Evolutionary conservation across 1,140 invertebrate genomes (phyloP), one percentile per base, ranked within the genome.

Genomic region (Matsumurasca onukii): DNA sequence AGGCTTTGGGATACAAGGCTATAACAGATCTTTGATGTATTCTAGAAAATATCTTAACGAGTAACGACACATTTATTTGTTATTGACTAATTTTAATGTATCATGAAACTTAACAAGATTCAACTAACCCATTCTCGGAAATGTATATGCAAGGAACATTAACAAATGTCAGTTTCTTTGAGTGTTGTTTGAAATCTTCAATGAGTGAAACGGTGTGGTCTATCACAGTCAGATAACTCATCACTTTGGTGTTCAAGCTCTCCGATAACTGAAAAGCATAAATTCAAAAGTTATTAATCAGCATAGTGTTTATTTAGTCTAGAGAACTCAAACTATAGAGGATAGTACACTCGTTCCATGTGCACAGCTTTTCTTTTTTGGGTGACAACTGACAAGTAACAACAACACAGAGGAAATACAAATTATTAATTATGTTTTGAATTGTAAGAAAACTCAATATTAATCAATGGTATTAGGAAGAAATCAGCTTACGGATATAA

Each of bases 91-190:
- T 15, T 12, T 52, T 15, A 52, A 52, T 12, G 22, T 15, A 12
- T 45, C 34, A 12, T 12, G 34, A 15, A 52, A 52, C 22, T 52
- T 12, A 12, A 52, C 20, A 15, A 15, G 3, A 52, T 3, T 22
- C 12, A 45, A 52, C 55, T 59, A 15, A 59, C 55, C 55, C 55
- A 59, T 59, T 59, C 25, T 59, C 55, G 30, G 22, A 59, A 12
- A 59, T 59, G 25, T 59, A 59, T 2, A 59, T 5, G n/a, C 55
- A 59, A 59, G 55, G 55, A 5, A 59, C 25, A 27, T 27, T 59
- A n/a, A 59, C 55, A 29, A 27, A 59, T 12, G 24, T 27, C 5
- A 25, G 25, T 3, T 59, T 59, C 55, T 59, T 59, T 2, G 55
- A 59, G 55, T 59, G 55, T 2, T 22, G 55, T 59, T 59, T 59